Evolutionary conservation across 2,888 invertebrate species (phyloP).

Genomic region (Eupeodes latifasciatus): DNA sequence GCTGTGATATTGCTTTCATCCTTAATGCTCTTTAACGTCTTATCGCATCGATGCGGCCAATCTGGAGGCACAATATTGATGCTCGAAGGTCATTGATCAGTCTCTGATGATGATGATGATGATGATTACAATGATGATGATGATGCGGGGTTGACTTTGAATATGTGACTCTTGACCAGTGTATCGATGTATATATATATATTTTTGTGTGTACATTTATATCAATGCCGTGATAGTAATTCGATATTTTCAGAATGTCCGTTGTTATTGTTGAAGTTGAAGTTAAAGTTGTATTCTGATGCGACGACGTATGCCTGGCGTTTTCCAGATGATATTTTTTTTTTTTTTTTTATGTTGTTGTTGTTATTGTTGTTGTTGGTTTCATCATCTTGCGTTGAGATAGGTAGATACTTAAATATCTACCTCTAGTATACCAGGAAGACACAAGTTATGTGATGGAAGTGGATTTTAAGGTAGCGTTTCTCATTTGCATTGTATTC

Average conservation of each 20-base stretch:
- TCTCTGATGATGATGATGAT: not conserved
- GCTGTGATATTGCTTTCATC: slow-evolving; percentile 56
- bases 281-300: not conserved
- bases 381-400: not conserved
- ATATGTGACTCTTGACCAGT: slow-evolving; percentile 44
- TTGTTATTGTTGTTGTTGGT: slow-evolving; percentile 1
- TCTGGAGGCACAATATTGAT: slow-evolving; percentile 67
- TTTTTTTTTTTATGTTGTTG: slow-evolving; percentile 5
- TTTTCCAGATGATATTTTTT: slow-evolving; percentile 23
- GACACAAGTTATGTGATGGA: slow-evolving; percentile 18
- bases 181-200: not conserved
- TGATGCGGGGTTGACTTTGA: slow-evolving; percentile 16
- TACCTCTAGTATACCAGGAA: slow-evolving; percentile 8
- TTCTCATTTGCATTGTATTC: slow-evolving; percentile 38
- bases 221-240: slow-evolving; percentile 60
- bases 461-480: slow-evolving; percentile 30
- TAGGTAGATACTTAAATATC: not conserved
- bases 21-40: slow-evolving; percentile 70
- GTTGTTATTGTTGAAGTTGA: slow-evolving; percentile 20
- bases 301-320: slow-evolving; percentile 24
- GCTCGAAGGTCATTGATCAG: slow-evolving; percentile 69
- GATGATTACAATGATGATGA: too few relatives aligned
- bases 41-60: slow-evolving; percentile 65
- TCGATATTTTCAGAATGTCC: slow-evolving; percentile 58
- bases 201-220: slow-evolving; percentile 7